Base-by-base conservation (phyloP, 2,113 vertebrate genomes). In the Indicator maculatus region DNA sequence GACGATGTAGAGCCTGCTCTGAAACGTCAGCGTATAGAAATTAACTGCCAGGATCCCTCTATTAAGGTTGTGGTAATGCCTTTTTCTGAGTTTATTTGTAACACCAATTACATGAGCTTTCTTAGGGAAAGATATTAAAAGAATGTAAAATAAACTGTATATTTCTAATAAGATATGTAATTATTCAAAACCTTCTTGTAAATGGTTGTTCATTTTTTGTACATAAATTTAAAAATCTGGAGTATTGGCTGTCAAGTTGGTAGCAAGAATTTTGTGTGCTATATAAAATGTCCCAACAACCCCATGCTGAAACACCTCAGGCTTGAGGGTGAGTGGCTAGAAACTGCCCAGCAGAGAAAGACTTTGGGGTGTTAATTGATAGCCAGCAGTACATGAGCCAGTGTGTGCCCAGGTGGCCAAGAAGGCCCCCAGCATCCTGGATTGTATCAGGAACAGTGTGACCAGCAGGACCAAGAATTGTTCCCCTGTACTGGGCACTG, bases 1-100 rank as follows among this genome's bases (percentile, higher is more conserved):
- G 98, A 98, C 17, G 98, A 98, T 19, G 98, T 98, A 69, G 98
- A 98, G 16, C 98, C 98, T 65, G 95, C 98, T 66, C 96, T 98
- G 97, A 99, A 99, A 95, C 98, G 98, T 33, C 98, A 98, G 75
- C 98, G 99, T 71, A 97, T 99, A 69, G 98, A 98, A 93, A 98
- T 98, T 94, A 98, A 97, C 90, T 98, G 98, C 95, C 98, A 99
- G 96, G 99, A 99, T 69, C 97, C 99, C 4, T 98, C 98, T 19
- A 98, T 99, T 77, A 99, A 99, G 99, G 99, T 99, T 77, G 39
- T 33, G 44, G 47, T 31, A 33, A n/a, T 86, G 24, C 28, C 39
- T 53, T 67, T 53, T 64, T 28, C 23, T 87, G 27, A 1, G 50
- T 45, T 78, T 44, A 9, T 31, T 81, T 3, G 10, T 30, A 28